Conservation (phyloP, 2,888 invertebrate species). For the Cyclophora albipunctata region DNA sequence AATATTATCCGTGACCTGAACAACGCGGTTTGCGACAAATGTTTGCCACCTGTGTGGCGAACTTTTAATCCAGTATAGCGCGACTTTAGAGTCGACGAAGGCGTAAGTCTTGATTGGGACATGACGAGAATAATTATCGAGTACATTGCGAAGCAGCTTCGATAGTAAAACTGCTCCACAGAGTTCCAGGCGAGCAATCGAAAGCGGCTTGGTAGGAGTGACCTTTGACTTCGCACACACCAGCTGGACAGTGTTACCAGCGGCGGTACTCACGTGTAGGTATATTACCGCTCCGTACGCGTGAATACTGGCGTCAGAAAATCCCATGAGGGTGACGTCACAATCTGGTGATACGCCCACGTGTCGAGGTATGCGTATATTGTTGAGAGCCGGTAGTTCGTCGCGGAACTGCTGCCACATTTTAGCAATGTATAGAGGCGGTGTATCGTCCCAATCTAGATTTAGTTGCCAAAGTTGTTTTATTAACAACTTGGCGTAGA, state of each 20-base stretch:
- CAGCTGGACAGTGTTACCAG: neutral
- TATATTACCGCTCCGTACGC: conserved; percentile 7
- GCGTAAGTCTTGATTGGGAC: conserved; percentile 3
- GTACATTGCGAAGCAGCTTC: neutral
- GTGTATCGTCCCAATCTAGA: no score
- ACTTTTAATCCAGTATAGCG: conserved; percentile 11
- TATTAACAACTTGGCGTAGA: no score
- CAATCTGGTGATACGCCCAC: conserved; percentile 2
- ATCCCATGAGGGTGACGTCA: conserved; percentile 3
- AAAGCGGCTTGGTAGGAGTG: neutral
- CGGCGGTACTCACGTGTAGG: neutral
- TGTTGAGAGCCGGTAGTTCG: conserved; percentile 1
- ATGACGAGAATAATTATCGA: neutral
- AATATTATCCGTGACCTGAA: conserved; percentile 2
- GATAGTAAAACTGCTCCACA: conserved; percentile 6
- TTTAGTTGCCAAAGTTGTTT: no score
- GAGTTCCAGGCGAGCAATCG: conserved; percentile 7
- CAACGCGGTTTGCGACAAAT: conserved; percentile 13
- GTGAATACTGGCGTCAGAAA: conserved; percentile 9
- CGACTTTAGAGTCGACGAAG: conserved; percentile 12
- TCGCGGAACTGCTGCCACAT: no score
- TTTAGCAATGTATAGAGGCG: no score
- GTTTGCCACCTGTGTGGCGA: conserved; percentile 8
- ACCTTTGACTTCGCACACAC: conserved; percentile 11
- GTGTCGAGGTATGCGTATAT: conserved; percentile 8